Conservation (phyloP, 2,113 vertebrate genomes). For the Equus przewalskii region DNA sequence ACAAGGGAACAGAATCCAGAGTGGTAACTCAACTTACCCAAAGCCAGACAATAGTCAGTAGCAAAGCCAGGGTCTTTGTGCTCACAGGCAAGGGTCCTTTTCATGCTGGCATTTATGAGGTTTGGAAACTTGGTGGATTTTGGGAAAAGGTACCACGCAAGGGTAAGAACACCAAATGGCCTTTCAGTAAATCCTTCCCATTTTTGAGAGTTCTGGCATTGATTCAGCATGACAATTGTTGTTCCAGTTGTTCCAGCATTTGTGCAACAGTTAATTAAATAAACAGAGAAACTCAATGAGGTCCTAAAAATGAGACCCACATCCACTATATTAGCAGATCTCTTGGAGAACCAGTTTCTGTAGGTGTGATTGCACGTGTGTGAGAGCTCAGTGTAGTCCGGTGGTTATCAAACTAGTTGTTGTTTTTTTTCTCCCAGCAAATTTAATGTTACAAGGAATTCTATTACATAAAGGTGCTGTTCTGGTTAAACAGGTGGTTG, state of each 20-base stretch:
- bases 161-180: slow-evolving; percentile 23
- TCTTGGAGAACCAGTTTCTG: background rate
- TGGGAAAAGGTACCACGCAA: background rate
- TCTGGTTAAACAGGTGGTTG: background rate
- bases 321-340: background rate
- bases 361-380: background rate
- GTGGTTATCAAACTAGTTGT: background rate
- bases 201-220: slow-evolving; percentile 42
- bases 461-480: background rate
- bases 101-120: background rate
- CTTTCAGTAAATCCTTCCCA: slow-evolving; percentile 31
- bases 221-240: slow-evolving; percentile 53
- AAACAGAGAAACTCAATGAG: slow-evolving; percentile 15
- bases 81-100: background rate
- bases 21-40: background rate
- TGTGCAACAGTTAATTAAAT: slow-evolving; percentile 69
- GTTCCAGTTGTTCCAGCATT: slow-evolving; percentile 55
- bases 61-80: background rate
- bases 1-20: background rate
- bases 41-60: background rate
- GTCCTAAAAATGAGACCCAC: background rate
- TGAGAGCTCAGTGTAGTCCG: background rate
- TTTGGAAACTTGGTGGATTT: background rate
- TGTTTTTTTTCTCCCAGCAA: background rate
- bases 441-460: background rate